Conservation (phyloP, 2,113 vertebrate species). For the Heterotis niloticus region DNA sequence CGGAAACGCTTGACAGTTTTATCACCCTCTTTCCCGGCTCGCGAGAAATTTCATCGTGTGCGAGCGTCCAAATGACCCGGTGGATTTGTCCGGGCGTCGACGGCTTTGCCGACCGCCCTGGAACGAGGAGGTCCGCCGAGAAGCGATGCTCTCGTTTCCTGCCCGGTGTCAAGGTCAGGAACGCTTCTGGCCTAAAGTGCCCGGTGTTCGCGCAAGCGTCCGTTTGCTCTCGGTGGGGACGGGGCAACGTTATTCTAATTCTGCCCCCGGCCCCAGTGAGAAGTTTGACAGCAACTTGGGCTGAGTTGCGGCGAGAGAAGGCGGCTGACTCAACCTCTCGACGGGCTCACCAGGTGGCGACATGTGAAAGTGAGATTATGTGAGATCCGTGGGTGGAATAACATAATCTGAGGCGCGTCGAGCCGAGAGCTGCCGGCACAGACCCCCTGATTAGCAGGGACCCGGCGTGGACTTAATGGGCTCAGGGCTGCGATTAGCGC, state of each 20-base stretch:
- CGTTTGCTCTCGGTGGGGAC: background rate
- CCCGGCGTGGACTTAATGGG: conserved; percentile 9
- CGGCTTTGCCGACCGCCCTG: too few species aligned
- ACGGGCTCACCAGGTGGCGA: conserved; percentile 11
- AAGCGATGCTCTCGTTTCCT: too few species aligned
- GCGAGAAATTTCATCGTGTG: too few species aligned
- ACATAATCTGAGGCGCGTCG: conserved; percentile 10
- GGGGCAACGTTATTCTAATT: background rate
- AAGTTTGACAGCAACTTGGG: conserved; percentile 14
- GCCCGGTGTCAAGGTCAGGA: too few species aligned
- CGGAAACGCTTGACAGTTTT: too few species aligned
- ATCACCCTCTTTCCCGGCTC: too few species aligned
- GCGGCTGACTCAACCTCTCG: conserved; percentile 20
- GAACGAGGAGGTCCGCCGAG: too few species aligned
- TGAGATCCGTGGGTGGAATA: conserved; percentile 21
- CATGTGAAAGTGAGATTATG: conserved; percentile 21
- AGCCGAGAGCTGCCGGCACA: conserved; percentile 17
- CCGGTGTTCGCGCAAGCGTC: background rate
- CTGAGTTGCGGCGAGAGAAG: background rate
- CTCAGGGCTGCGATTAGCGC: conserved; percentile 17
- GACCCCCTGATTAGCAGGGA: conserved; percentile 18
- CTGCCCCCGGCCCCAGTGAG: background rate
- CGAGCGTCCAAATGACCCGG: too few species aligned
- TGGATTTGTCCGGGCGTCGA: too few species aligned
- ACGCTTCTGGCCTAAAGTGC: too few species aligned